Evolutionary conservation across 2,797 vertebrate species (phyloP), one percentile per base, ranked within the genome.

Genomic region (Anguilla megastoma): DNA sequence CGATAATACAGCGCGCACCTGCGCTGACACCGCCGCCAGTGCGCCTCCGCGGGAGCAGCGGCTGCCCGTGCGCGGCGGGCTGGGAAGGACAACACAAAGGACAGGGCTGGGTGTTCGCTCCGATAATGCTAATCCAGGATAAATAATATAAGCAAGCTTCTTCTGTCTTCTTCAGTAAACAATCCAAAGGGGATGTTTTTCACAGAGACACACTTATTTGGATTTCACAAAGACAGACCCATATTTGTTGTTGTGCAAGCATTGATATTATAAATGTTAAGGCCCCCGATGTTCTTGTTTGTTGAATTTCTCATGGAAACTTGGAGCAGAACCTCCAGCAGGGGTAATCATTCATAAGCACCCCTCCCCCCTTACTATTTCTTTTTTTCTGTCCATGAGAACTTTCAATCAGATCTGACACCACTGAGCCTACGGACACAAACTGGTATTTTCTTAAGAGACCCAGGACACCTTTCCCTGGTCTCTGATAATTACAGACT

Each of bases 1-100:
- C 89, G 89, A 95, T 95, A 96, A 96, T 96, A 94, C 93, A 96
- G 94, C 94, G 93, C 85, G 89, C 93, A 95, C 94, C 95, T 94
- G 95, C 94, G 94, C 88, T 92, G 92, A 92, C 92, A 90, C 91
- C 92, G 87, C 90, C 92, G 93, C 94, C 93, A 92, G 90, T 92
- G 93, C 89, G 87, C 92, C 91, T 92, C 91, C 91, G 88, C 92
- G 91, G 90, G 88, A 93, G 91, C 92, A 93, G 93, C 89, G 74
- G 92, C 84, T 52, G 60, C 87, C 87, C 89, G 90, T 87, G 88
- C 91, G 87, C 79, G 89, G n/a, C 48, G 76, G 69, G 80, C 90
- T 41, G 87, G 58, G 50, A 87, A 76, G 54, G 60, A 58, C 69
- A 36, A 85, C 52, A 54, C 79, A 87, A 85, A 89, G 86, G 80